A percentile compares a stretch with the other conserved stretches of the same genome.
Conservation (phyloP, 2,888 invertebrate species). For the Conistra vaccinii region DNA sequence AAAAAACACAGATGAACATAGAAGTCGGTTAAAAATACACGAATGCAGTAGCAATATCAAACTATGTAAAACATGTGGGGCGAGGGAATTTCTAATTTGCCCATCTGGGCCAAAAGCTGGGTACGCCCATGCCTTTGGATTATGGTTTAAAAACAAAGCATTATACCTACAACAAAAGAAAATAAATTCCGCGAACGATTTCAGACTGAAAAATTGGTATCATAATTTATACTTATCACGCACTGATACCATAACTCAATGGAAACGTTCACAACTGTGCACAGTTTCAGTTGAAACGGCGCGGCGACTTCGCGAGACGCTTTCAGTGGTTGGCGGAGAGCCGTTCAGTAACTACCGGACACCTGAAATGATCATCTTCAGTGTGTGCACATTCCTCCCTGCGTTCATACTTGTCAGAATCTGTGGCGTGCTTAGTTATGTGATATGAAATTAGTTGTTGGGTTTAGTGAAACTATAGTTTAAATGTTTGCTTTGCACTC, state of each 20-base stretch:
- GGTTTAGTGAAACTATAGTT: conserved; percentile 80
- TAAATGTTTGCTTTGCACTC: conserved; percentile 87
- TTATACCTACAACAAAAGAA: conserved; percentile 4
- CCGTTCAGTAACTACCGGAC: conserved; percentile 68
- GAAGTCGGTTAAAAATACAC: too few species aligned
- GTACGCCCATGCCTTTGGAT: background rate
- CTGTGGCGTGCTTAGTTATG: conserved; percentile 71
- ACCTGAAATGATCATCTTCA: conserved; percentile 67
- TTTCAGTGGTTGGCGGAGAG: conserved; percentile 80
- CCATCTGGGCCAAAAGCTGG: too few species aligned
- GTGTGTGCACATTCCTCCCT: conserved; percentile 64
- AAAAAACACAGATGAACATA: too few species aligned
- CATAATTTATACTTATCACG: conserved; percentile 26
- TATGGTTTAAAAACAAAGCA: background rate
- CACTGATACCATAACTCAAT: conserved; percentile 57
- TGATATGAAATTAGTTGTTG: conserved; percentile 76
- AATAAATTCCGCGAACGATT: conserved; percentile 30
- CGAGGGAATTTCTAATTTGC: too few species aligned
- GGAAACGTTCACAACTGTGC: conserved; percentile 78
- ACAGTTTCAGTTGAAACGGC: conserved; percentile 73
- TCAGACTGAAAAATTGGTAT: conserved; percentile 14
- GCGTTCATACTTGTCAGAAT: conserved; percentile 68
- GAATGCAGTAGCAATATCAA: too few species aligned
- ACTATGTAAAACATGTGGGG: too few species aligned
- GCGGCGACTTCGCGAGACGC: conserved; percentile 74